These are phyloP conservation scores for Sepioteuthis lessoniana DNA, from an alignment of 2,888 invertebrate species.

Conservation along the genomic window DNA sequence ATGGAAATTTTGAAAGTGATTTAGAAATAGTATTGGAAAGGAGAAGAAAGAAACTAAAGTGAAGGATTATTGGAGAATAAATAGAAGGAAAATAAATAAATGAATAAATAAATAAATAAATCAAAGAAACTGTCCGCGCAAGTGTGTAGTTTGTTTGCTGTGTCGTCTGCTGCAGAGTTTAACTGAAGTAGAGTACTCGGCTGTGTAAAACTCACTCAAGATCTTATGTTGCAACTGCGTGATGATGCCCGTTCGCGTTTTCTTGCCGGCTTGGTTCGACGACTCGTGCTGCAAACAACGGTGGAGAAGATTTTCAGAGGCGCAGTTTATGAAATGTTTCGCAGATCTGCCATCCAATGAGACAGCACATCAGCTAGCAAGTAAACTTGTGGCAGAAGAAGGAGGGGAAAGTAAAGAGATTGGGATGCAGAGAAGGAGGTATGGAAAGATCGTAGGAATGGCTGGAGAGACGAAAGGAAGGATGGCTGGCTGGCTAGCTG, in stretches of 20 bases:
- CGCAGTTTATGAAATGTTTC: background rate
- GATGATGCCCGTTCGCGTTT: background rate
- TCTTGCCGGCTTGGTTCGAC: background rate
- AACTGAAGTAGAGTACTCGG: background rate
- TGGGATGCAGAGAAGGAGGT: background rate
- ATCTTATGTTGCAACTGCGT: background rate
- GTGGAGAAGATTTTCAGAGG: conserved; percentile 4
- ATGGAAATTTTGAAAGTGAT: too few species aligned
- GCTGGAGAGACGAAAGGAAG: background rate
- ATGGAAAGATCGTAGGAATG: background rate
- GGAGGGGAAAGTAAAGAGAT: background rate
- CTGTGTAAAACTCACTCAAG: conserved; percentile 1
- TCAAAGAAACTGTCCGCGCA: background rate
- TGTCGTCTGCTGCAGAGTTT: background rate
- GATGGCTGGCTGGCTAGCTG: background rate
- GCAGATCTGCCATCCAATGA: background rate
- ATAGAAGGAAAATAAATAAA: too few species aligned
- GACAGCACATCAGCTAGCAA: background rate
- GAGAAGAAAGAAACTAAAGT: too few species aligned
- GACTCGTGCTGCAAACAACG: background rate
- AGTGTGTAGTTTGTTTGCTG: background rate
- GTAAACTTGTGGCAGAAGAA: background rate
- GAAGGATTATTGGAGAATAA: too few species aligned
- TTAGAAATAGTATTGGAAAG: too few species aligned
- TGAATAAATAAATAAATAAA: background rate